Conservation (phyloP, 2,888 invertebrate species). For the Sepioteuthis lessoniana region DNA sequence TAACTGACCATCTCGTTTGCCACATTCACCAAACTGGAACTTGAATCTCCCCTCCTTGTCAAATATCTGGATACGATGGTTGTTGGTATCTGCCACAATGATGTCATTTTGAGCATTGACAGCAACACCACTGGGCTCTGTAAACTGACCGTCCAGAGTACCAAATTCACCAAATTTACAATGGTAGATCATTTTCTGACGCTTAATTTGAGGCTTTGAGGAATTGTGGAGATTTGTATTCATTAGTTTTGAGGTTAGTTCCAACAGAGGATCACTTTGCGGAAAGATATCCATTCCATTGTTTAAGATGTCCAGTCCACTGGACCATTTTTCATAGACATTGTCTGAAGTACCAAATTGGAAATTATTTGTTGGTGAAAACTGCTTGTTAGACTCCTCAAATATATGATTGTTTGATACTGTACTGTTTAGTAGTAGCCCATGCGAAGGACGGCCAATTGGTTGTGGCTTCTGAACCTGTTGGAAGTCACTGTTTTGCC, state of each 20-base stretch:
- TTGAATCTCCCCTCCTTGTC: conserved; percentile 99
- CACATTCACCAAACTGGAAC: conserved; percentile 99
- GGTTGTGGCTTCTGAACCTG: conserved; percentile 85
- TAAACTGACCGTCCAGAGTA: conserved; percentile 88
- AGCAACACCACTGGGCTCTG: conserved; percentile 99
- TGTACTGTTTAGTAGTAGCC: conserved; percentile 52
- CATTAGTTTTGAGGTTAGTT: conserved; percentile 90
- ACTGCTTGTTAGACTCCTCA: not conserved
- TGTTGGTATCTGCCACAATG: conserved; percentile 96
- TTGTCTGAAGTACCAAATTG: conserved; percentile 49
- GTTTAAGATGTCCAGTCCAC: conserved; percentile 80
- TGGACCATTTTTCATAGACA: conserved; percentile 97
- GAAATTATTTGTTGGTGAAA: not conserved
- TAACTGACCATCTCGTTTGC: conserved; percentile 94
- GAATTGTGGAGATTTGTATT: conserved; percentile 73
- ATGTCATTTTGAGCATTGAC: conserved; percentile 99
- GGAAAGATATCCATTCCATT: conserved; percentile 72
- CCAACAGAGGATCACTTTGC: conserved; percentile 82
- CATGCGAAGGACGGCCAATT: conserved; percentile 91
- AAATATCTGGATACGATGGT: conserved; percentile 98
- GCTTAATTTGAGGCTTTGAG: conserved; percentile 89
- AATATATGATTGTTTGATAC: not conserved
- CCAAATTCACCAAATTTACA: conserved; percentile 99
- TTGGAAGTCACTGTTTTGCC: conserved; percentile 82
- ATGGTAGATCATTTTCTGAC: conserved; percentile 99